Evolutionary conservation across 2,797 vertebrate genomes (phyloP), one percentile per base, ranked within the genome.

Genomic region (Sciurus carolinensis): DNA sequence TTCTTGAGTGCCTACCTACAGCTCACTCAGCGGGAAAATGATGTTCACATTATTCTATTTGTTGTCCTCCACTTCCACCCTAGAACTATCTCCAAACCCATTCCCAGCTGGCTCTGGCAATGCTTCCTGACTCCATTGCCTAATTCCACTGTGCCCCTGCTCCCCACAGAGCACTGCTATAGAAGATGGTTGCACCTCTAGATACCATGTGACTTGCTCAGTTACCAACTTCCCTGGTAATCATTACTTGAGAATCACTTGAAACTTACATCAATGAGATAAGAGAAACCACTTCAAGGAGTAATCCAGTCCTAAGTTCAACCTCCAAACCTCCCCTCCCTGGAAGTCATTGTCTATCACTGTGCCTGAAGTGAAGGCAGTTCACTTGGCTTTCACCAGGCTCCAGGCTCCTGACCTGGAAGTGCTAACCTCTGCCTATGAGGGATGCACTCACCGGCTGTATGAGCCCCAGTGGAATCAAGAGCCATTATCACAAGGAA

Each of bases 341-440:
- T 0, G 79, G 96, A 33, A 93, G 82, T 67, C 84, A 69, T 92
- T 94, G 91, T 88, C 87, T 76, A 84, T 77, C 88, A 97, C 85
- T 84, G 90, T 96, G 96, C 96, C 81, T 8, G 42, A 47, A 96
- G 94, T 97, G 97, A 96, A 97, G 97, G 97, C 97, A 95, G 97
- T 95, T 98, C 95, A 90, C 82, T 96, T 91, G 96, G 97, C 97
- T 96, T 97, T 94, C 67, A 59, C 17, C 92, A 97, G 92, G 52
- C 97, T 97, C 91, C 79, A 97, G 90, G 50, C 96, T 97, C 90
- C 69, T 66, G 94, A 97, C 92, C 39, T 39, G 39, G 39, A 39
- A 96, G 90, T 50, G 84, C 50, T 81, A 87, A 97, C 96, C 47
- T 96, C 89, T 52, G 85, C 50, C 87, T 22, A 24, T 24, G 3